Percentiles rank a stretch among this genome's conserved stretches.
Conservation (phyloP, 2,888 invertebrate genomes). For the Caenorhabditis doughertyi region DNA sequence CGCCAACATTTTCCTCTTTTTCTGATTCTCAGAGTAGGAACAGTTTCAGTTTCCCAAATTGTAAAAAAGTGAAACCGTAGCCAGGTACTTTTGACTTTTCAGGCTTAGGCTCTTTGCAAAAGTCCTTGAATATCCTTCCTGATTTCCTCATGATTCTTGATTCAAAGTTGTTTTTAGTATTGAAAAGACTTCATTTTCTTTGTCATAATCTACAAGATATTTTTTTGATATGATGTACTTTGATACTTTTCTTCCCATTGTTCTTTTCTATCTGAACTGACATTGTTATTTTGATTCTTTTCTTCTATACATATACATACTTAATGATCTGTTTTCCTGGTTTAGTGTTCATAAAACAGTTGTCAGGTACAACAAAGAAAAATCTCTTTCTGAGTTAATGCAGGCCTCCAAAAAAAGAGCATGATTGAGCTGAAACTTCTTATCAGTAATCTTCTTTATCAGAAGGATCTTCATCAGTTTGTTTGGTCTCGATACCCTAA, state of each 20-base stretch:
- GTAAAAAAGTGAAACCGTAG: neutral
- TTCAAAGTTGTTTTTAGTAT: neutral
- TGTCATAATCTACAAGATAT: too few species aligned
- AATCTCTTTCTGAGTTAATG: too few species aligned
- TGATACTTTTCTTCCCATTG: constrained; percentile 9
- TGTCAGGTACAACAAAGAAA: too few species aligned
- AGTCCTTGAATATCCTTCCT: too few species aligned
- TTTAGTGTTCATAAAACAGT: constrained; percentile 7
- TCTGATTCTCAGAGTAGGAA: too few species aligned
- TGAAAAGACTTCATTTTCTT: neutral
- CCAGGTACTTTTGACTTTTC: neutral
- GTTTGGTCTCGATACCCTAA: too few species aligned
- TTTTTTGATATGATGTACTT: constrained; percentile 22
- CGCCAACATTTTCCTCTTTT: too few species aligned
- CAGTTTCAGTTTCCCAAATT: neutral
- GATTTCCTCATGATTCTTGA: neutral
- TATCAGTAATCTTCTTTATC: neutral
- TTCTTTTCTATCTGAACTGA: neutral
- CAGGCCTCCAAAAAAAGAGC: too few species aligned
- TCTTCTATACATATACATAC: constrained; percentile 4
- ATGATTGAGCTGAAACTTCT: too few species aligned
- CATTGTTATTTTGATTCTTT: constrained; percentile 16
- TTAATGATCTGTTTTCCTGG: neutral
- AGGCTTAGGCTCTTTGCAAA: too few species aligned
- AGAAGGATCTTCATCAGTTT: too few species aligned